A percentile compares a stretch with the other conserved stretches of the same genome.
Evolutionary conservation across 2,113 vertebrate genomes (phyloP).

Genomic region (Carassius gibelio): DNA sequence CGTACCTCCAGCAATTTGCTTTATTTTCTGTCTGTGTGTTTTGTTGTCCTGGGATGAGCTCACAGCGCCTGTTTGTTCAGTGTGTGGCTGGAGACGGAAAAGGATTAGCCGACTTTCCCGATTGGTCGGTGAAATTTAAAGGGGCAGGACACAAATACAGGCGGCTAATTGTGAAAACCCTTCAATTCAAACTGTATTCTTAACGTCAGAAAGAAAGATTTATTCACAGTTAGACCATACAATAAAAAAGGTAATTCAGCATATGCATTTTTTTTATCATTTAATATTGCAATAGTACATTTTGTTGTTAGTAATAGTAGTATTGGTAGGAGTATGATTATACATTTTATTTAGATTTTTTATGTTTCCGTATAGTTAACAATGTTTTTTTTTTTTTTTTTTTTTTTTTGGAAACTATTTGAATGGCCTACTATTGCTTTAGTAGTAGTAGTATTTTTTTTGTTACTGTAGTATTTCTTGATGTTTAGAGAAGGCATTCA

Average conservation of each 20-base stretch:
- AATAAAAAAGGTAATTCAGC: background rate
- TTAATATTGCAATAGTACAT: too few species aligned
- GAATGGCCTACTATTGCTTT: background rate
- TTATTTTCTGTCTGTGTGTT: background rate
- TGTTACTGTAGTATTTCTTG: too few species aligned
- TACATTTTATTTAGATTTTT: too few species aligned
- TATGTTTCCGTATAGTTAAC: too few species aligned
- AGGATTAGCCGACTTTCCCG: background rate
- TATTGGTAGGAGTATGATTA: too few species aligned
- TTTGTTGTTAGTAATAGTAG: too few species aligned
- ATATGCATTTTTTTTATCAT: too few species aligned
- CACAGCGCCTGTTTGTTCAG: background rate
- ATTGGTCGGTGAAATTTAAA: slow-evolving; percentile 28
- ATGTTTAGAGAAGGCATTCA: too few species aligned
- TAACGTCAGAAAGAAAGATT: background rate
- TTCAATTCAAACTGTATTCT: background rate
- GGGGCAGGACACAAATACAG: slow-evolving; percentile 5
- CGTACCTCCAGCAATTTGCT: background rate
- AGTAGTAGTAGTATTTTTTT: background rate
- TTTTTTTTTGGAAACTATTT: too few species aligned
- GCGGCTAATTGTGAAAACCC: background rate
- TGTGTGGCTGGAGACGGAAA: slow-evolving; percentile 1
- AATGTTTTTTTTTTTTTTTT: too few species aligned
- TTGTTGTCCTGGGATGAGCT: slow-evolving; percentile 27
- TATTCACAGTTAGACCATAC: background rate